phyloP scores from a whole-genome alignment of 1,140 invertebrate species.

The Aphidius ervi region DNA sequence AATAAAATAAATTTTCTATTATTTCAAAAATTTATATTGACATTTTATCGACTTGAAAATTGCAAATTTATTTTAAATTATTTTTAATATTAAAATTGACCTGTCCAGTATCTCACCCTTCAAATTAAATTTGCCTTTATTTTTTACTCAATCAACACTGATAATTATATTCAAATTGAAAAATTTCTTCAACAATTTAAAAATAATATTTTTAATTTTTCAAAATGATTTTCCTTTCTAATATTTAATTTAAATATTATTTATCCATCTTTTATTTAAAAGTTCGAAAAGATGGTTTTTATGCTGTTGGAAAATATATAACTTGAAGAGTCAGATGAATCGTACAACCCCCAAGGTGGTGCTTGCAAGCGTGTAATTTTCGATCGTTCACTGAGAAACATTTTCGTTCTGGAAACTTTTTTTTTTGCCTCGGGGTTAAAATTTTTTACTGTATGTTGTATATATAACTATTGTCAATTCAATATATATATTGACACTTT shows the following conservation, averaged over 20 bases:
- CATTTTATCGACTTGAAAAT: too few relatives aligned
- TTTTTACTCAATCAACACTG: too few relatives aligned
- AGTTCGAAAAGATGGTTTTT: slow-evolving; percentile 6
- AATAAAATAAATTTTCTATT: too few relatives aligned
- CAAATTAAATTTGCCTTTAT: too few relatives aligned
- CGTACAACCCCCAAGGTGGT: slow-evolving; percentile 19
- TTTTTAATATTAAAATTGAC: too few relatives aligned
- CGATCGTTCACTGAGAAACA: slow-evolving; percentile 20
- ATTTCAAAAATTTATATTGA: too few relatives aligned
- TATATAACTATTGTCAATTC: background rate
- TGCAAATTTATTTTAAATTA: too few relatives aligned
- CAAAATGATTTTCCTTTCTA: too few relatives aligned
- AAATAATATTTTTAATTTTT: too few relatives aligned
- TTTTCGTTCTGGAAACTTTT: slow-evolving; percentile 23
- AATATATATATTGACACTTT: background rate
- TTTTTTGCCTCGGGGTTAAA: slow-evolving; percentile 7
- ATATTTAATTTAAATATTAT: background rate
- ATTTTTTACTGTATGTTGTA: background rate
- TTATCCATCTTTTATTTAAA: slow-evolving; percentile 18
- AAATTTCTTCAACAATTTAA: too few relatives aligned
- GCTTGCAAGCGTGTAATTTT: slow-evolving; percentile 23
- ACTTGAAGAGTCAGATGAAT: slow-evolving; percentile 19
- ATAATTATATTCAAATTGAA: too few relatives aligned
- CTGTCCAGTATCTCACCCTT: too few relatives aligned
- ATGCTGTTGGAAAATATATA: slow-evolving; percentile 1